These are phyloP conservation scores for Cepphus grylle DNA, from an alignment of 2,113 vertebrate genomes.

Conservation along the genomic window DNA sequence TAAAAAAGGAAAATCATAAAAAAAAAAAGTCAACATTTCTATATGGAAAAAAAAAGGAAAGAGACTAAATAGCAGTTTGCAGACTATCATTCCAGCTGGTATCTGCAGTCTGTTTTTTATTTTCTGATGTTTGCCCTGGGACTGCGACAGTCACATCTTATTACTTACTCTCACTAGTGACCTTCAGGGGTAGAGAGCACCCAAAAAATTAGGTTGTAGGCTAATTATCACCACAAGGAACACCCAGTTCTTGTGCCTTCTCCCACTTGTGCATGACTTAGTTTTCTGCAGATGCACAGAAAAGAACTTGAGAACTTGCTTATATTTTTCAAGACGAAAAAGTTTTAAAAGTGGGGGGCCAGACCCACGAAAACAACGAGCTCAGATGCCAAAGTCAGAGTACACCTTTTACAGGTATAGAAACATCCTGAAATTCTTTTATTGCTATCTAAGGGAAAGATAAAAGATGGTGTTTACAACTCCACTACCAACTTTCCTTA, in stretches of 20 bases:
- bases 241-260: neutral
- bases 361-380: neutral
- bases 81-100: neutral
- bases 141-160: conserved; percentile 5
- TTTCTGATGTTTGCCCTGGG: neutral
- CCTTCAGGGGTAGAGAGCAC: neutral
- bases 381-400: neutral
- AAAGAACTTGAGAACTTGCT: neutral
- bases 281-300: neutral
- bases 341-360: accelerated
- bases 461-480: neutral
- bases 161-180: neutral
- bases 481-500: neutral
- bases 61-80: neutral
- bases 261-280: neutral
- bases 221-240: conserved; percentile 21
- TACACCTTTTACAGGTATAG: neutral
- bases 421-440: neutral
- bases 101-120: neutral
- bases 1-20: neutral
- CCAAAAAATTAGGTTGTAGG: neutral
- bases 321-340: neutral
- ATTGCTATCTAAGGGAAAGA: neutral
- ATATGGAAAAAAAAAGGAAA: neutral
- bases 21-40: neutral